phyloP scores from a whole-genome alignment of 2,888 invertebrate species.

The Teinopalpus imperialis region DNA sequence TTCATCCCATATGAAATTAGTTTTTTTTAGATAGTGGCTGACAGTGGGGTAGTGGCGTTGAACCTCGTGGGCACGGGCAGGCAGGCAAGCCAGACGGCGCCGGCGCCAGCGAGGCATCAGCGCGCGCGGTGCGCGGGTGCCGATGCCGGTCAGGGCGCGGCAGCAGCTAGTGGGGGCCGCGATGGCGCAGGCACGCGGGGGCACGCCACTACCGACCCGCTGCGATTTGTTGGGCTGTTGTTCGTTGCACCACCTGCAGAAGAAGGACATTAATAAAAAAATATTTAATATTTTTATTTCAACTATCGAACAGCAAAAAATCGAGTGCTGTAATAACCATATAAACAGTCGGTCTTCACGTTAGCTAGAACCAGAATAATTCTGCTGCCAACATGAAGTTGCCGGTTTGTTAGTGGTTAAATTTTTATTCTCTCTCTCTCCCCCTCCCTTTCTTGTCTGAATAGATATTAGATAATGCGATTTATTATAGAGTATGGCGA shows the following conservation, averaged over 20 bases:
- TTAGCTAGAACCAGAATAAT: too few relatives aligned
- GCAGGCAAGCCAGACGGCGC: constrained; percentile 66
- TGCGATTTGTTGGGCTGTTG: constrained; percentile 58
- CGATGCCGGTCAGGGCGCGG: constrained; percentile 72
- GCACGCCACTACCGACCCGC: constrained; percentile 81
- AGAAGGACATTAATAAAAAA: background rate
- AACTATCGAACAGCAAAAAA: too few relatives aligned
- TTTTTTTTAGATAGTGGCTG: constrained; percentile 38
- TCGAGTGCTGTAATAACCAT: too few relatives aligned
- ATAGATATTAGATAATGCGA: too few relatives aligned
- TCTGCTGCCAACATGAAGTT: too few relatives aligned
- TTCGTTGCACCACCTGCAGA: constrained; percentile 59
- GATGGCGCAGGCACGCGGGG: constrained; percentile 83
- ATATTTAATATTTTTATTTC: too few relatives aligned
- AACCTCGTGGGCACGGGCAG: constrained; percentile 55
- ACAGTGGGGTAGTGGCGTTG: constrained; percentile 42
- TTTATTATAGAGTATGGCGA: too few relatives aligned
- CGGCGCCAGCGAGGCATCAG: constrained; percentile 61
- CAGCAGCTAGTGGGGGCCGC: constrained; percentile 68
- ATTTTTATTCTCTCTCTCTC: too few relatives aligned
- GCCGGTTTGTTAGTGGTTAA: too few relatives aligned
- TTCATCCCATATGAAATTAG: too few relatives aligned
- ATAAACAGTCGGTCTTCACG: too few relatives aligned
- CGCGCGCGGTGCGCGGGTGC: constrained; percentile 68
- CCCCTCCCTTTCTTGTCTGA: too few relatives aligned